These are phyloP conservation scores for Pseudocheirus occidentalis DNA, from an alignment of 2,797 vertebrate species.

Conservation along the genomic window DNA sequence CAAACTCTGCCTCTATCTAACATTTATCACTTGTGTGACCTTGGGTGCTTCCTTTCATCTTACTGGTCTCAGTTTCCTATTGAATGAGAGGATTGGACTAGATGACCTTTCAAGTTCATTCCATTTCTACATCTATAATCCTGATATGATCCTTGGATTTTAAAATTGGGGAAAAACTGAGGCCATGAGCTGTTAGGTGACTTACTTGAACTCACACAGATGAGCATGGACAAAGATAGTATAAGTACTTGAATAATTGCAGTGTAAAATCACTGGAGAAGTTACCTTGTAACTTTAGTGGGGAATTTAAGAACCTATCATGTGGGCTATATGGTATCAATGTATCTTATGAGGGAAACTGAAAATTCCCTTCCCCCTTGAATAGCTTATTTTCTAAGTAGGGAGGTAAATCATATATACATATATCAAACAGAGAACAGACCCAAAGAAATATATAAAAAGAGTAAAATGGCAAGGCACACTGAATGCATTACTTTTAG, in stretches of 20 bases:
- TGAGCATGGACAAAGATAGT: not conserved
- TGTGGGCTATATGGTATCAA: conserved; percentile 12
- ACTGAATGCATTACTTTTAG: not conserved
- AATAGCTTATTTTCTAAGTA: not conserved
- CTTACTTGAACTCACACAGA: not conserved
- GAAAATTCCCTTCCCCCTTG: not conserved
- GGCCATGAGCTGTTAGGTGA: not conserved
- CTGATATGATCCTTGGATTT: not conserved
- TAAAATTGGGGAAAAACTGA: not conserved
- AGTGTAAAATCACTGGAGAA: not conserved
- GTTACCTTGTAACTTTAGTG: not conserved
- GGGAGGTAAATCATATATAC: not conserved
- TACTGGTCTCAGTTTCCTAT: not conserved
- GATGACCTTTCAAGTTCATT: not conserved
- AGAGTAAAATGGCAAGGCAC: not conserved
- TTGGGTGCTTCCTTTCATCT: not conserved
- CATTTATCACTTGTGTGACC: not conserved
- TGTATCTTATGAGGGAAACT: not conserved
- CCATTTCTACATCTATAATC: not conserved
- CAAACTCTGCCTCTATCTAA: not conserved
- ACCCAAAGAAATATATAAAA: not conserved
- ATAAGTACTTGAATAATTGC: not conserved
- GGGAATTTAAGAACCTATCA: not conserved
- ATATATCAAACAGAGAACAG: not conserved
- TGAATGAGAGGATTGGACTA: not conserved